These are phyloP conservation scores for Gallinago jamesoni DNA, from an alignment of 2,113 vertebrate species.

Conservation along the genomic window DNA sequence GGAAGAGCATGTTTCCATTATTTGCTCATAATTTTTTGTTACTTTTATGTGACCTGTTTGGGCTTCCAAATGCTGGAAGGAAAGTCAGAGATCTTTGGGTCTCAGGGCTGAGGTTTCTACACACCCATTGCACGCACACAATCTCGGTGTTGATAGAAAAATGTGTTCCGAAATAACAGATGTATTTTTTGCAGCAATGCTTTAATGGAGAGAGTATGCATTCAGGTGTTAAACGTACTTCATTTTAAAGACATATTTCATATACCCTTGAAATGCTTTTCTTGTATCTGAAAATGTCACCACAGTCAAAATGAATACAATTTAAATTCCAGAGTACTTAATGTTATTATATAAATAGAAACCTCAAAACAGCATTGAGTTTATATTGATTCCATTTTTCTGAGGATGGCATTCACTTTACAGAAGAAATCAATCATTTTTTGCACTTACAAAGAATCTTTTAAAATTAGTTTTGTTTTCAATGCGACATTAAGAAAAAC, in stretches of 20 bases:
- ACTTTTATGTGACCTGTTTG: neutral
- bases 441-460: neutral
- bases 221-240: constrained; percentile 24
- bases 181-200: neutral
- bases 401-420: neutral
- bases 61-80: neutral
- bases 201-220: neutral
- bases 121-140: neutral
- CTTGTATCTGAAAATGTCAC: constrained; percentile 30
- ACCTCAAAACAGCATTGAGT: neutral
- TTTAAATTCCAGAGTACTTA: constrained; percentile 18
- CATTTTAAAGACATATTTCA: neutral
- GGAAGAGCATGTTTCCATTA: neutral
- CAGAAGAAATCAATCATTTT: neutral
- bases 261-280: neutral
- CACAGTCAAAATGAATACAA: neutral
- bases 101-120: neutral
- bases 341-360: constrained; percentile 30
- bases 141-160: neutral
- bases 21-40: neutral
- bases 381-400: constrained; percentile 35
- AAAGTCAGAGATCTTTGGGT: neutral
- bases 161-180: neutral
- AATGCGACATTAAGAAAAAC: neutral
- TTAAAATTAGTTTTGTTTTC: neutral